Evolutionary conservation across 1,140 invertebrate species (phyloP).

Genomic region (Tachypleus tridentatus): DNA sequence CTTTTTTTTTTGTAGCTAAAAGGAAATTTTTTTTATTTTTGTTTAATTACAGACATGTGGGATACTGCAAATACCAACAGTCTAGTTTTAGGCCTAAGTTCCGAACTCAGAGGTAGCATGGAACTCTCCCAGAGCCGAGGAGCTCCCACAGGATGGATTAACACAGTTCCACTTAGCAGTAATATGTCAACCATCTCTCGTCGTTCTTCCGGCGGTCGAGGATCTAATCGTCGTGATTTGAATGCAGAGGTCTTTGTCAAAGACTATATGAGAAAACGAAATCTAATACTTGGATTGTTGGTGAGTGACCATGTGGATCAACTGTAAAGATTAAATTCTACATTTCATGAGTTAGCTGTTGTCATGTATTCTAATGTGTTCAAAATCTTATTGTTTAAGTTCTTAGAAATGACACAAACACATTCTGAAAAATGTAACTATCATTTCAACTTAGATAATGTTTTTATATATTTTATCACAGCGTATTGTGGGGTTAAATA

Average conservation of each 20-base stretch:
- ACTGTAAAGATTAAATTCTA: too few species aligned
- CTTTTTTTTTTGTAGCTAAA: too few species aligned
- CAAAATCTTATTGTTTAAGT: too few species aligned
- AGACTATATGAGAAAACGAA: constrained; percentile 88
- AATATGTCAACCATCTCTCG: constrained; percentile 59
- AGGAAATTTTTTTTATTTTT: too few species aligned
- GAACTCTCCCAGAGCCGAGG: constrained; percentile 16
- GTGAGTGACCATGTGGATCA: constrained; percentile 26
- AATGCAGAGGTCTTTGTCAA: constrained; percentile 71
- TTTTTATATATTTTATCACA: too few species aligned
- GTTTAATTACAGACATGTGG: not conserved
- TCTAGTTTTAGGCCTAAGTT: constrained; percentile 20
- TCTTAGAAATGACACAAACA: too few species aligned
- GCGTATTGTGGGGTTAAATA: too few species aligned
- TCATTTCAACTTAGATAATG: too few species aligned
- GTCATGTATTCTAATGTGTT: too few species aligned
- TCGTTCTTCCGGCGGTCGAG: constrained; percentile 37
- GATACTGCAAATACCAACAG: constrained; percentile 17
- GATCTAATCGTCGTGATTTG: constrained; percentile 29
- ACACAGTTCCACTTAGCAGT: constrained; percentile 60
- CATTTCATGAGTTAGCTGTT: too few species aligned
- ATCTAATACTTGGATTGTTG: constrained; percentile 82
- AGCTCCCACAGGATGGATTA: constrained; percentile 65
- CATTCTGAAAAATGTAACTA: too few species aligned
- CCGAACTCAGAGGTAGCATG: constrained; percentile 20